Evolutionary conservation across 2,888 invertebrate species (phyloP), one percentile per base, ranked within the genome.

Genomic region (Liposcelis brunnea): DNA sequence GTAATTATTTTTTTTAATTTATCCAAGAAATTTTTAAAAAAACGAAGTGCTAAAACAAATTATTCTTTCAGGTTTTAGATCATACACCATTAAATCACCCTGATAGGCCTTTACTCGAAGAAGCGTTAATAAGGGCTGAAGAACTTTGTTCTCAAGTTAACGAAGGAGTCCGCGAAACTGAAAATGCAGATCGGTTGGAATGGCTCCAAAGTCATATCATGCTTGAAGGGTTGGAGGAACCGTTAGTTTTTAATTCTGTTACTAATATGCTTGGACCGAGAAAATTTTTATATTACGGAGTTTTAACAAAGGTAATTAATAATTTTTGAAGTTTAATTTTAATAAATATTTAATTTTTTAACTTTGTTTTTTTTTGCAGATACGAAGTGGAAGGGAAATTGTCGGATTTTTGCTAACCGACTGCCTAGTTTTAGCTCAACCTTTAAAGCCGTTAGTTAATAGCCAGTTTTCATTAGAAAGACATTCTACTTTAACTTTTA

Each of bases 371-470:
- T n/a, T n/a, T n/a, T n/a, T n/a, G n/a, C n/a, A n/a, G n/a, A n/a
- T n/a, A 1, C 81, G 81, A 61, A 80, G 77, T 59, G 77, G 77
- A 31, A 79, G 80, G 58, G 80, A 82, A 58, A 62, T 84, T 42
- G 66, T 80, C n/a, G 79, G 72, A 19, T 79, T 83, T 58, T 66
- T 84, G 31, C 75, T 81, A 52, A 84, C 80, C 57, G 84, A 84
- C 59, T 80, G 83, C 58, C 63, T 84, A 15, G 61, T 84, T 40
- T 65, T 84, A 49, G 74, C 77, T 3, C 71, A 73, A 55, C 72
- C 74, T 5, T 64, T 63, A 49, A 74, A 74, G 56, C 64, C 68
- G 14, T 56, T 71, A 15, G 64, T 63, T n/a, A 62, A 66, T 6
- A 65, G 67, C 37, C 70, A 71, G 51, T 75, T 77, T 56, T 67